phyloP scores from a whole-genome alignment of 1,140 invertebrate genomes.

The Sesamia nonagrioides region DNA sequence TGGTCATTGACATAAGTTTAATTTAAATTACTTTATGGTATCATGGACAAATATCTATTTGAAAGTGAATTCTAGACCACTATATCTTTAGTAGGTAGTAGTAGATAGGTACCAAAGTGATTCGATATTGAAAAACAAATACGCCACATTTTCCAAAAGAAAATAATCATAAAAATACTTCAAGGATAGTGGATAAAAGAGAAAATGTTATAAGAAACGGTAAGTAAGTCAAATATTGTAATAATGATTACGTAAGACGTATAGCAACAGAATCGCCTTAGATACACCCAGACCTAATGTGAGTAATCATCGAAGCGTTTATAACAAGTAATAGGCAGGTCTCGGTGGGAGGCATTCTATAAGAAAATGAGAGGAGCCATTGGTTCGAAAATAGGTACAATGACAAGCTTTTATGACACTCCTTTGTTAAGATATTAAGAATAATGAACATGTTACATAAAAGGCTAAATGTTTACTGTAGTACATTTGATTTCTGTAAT shows the following conservation, averaged over 20 bases:
- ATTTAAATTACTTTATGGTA: constrained; percentile 2
- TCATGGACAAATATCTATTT: neutral
- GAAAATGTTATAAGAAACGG: too few species aligned
- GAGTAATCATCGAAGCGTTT: constrained; percentile 49
- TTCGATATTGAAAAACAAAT: too few species aligned
- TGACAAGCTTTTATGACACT: constrained; percentile 26
- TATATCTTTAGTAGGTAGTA: too few species aligned
- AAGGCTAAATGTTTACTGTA: constrained; percentile 30
- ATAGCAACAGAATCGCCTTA: constrained; percentile 44
- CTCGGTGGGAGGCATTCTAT: constrained; percentile 35
- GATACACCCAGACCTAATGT: constrained; percentile 41
- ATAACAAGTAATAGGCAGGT: constrained; percentile 50
- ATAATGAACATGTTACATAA: constrained; percentile 25
- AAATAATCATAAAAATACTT: too few species aligned
- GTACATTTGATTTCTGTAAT: constrained; percentile 32
- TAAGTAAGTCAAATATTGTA: neutral
- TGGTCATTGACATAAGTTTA: neutral
- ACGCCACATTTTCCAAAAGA: too few species aligned
- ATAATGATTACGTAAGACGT: neutral
- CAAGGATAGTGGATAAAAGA: too few species aligned
- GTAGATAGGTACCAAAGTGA: too few species aligned
- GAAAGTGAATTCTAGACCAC: too few species aligned
- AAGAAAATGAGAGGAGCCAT: constrained; percentile 48
- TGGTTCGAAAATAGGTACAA: constrained; percentile 44
- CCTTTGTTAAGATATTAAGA: constrained; percentile 32